Evolutionary conservation across 1,140 invertebrate species (phyloP), one percentile per base, ranked within the genome.

Genomic region (Vollenhovia emeryi): DNA sequence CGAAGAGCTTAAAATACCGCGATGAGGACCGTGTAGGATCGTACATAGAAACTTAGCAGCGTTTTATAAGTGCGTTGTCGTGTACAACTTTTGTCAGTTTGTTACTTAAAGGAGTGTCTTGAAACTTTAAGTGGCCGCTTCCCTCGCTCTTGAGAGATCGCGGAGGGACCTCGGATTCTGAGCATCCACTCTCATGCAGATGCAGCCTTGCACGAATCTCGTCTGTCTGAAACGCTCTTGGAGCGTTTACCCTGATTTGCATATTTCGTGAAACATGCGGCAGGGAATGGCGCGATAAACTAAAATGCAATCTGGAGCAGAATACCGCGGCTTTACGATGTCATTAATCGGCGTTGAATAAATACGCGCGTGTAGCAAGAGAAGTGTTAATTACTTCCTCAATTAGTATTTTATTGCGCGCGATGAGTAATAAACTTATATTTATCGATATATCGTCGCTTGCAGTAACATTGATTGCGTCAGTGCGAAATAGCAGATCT

Each of bases 41-140:
- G n/a, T 9, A 60, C 9, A n/a, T 21, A 74, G 30, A 52, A 36
- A 36, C 33, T 21, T 57, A 21, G 21, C 50, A 62, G 40, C 24
- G 24, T 79, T 68, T 66, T 68, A 64, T 62, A 68, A 68, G 60
- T 52, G 76, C 60, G 62, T 68, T 68, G 15, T 68, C 45, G 62
- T 68, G 60, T 79, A 79, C 13, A 78, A 78, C 43, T 68, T 40
- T 68, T 52, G 75, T 79, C 75, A 8, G 45, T 52, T 79, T 45
- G 76, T 66, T 78, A 78, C n/a, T 78, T 40, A 36, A 66, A 79
- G n/a, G 30, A 66, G 21, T 36, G 43, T 24, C 40, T 78, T 27
- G 30, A 43, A 68, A 68, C 21, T 79, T 43, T 68, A 68, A 79
- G 45, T 45, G 68, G 62, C 48, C 15, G 68, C 76, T 79, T 68